Base-by-base conservation (phyloP, 1,140 invertebrate species). In the Maconellicoccus hirsutus region DNA sequence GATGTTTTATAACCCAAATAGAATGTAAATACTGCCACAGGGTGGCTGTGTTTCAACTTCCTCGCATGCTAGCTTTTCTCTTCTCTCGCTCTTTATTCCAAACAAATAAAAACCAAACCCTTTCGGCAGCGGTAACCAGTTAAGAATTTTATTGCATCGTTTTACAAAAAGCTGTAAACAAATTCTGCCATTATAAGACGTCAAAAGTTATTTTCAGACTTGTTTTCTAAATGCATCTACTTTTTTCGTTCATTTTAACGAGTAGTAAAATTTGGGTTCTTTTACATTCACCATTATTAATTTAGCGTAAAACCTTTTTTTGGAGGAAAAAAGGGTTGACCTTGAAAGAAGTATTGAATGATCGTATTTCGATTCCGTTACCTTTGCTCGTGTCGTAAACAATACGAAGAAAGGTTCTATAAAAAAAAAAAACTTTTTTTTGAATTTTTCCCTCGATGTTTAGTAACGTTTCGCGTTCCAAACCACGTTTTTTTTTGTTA, bases 101-200 rank as follows among this genome's bases (percentile, higher is more conserved):
- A 52, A 52, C 42, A 52, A 52, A 52, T 19, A 52, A 52, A 52
- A 52, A 52, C 42, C 42, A 19, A 52, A 52, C 42, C 42, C 42
- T 52, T 52, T 52, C 42, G 42, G 42, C 42, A 12, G 42, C 42
- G 42, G 42, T 52, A 52, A 52, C 42, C 42, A 52, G 42, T 52
- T 4, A 52, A 52, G 42, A 14, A 52, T 52, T 52, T 52, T 52
- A 52, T 52, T 52, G 42, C 42, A 52, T 52, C 42, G 42, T 52
- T 52, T 52, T 52, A 52, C 42, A 52, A 52, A 52, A 33, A 4
- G 42, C n/a, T 52, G n/a, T 52, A 52, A 52, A 52, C 42, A 52
- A 4, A 52, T 52, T 52, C 42, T 52, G 42, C 42, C 16, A 52
- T 52, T 52, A 52, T 52, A 52, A 52, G 42, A 52, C n/a, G n/a